Base-by-base conservation (phyloP, 2,113 vertebrate genomes). In the Oreochromis tanganicae region DNA sequence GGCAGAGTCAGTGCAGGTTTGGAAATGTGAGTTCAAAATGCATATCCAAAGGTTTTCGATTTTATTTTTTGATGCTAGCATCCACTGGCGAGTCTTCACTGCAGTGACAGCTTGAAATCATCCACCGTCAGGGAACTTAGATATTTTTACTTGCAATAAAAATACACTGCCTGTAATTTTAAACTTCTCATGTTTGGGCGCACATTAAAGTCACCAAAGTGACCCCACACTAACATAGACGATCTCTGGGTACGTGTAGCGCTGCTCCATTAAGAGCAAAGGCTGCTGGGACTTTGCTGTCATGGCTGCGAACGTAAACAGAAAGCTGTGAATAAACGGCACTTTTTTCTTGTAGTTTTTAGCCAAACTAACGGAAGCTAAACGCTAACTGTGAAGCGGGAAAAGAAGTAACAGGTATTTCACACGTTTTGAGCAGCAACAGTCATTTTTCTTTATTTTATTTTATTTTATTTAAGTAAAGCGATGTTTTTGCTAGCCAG, bases 301-400 rank as follows among this genome's bases (percentile, higher is more conserved):
- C 95, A 96, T 93, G 92, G 92, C 95, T 95, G 63, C 90, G 52
- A 36, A 91, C 84, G 52, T 90, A 96, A 96, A 96, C 94, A 93
- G 38, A 84, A 56, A 55, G 6, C n/a, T 1, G 9, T 82, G 56
- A 88, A 10, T 38, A 61, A 78, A 5, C 12, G 32, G 21, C 57
- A 48, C 54, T 12, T 71, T 68, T 59, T 43, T 59, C 9, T 50
- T 46, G 56, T 48, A 52, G 7, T 63, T 3, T 52, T 83, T 10
- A 78, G 29, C 7, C 16, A 75, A 73, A 81, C 7, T 59, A 54
- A 6, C n/a, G 11, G 3, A 19, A 19, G 11, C 2, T 38, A 19
- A 50, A 8, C 14, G 36, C 78, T 10, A 78, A n/a, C 11, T 6
- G 3, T 43, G 29, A 38, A 6, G 5, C 8, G 46, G 14, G 43